Evolutionary conservation across 2,113 vertebrate species (phyloP).

Genomic region (Lepus americanus): DNA sequence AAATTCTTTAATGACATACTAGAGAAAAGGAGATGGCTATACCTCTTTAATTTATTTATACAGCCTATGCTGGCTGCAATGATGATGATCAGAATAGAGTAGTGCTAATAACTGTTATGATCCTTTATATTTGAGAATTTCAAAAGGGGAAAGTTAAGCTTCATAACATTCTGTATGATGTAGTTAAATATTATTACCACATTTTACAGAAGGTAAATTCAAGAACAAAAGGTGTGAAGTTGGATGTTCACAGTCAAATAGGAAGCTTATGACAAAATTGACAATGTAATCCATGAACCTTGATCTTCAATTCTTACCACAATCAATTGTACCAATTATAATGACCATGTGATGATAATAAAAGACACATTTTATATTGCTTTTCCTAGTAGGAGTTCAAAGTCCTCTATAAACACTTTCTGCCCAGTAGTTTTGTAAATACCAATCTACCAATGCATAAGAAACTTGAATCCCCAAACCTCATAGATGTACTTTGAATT

Average conservation of each 20-base stretch:
- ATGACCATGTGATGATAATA: not conserved
- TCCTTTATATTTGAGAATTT: constrained; percentile 59
- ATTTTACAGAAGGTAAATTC: constrained; percentile 77
- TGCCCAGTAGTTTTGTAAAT: constrained; percentile 46
- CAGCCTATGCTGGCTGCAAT: not conserved
- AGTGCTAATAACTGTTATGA: constrained; percentile 35
- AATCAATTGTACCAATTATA: constrained; percentile 19
- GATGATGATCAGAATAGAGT: constrained; percentile 37
- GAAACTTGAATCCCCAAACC: not conserved
- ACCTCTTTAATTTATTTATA: constrained; percentile 22
- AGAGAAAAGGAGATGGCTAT: not conserved
- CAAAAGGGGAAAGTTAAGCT: constrained; percentile 62
- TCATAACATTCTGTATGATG: constrained; percentile 61
- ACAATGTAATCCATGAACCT: constrained; percentile 48
- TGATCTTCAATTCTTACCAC: constrained; percentile 45
- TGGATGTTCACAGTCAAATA: constrained; percentile 64
- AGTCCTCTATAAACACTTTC: constrained; percentile 23
- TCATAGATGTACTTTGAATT: not conserved
- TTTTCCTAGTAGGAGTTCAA: constrained; percentile 36
- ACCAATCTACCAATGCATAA: constrained; percentile 29
- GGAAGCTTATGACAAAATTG: constrained; percentile 64
- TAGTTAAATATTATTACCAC: constrained; percentile 71
- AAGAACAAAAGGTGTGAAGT: constrained; percentile 56
- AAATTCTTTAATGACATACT: not conserved
- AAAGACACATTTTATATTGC: constrained; percentile 1